These are phyloP conservation scores for Leuciscus idus DNA, from an alignment of 2,113 vertebrate genomes.

Conservation along the genomic window DNA sequence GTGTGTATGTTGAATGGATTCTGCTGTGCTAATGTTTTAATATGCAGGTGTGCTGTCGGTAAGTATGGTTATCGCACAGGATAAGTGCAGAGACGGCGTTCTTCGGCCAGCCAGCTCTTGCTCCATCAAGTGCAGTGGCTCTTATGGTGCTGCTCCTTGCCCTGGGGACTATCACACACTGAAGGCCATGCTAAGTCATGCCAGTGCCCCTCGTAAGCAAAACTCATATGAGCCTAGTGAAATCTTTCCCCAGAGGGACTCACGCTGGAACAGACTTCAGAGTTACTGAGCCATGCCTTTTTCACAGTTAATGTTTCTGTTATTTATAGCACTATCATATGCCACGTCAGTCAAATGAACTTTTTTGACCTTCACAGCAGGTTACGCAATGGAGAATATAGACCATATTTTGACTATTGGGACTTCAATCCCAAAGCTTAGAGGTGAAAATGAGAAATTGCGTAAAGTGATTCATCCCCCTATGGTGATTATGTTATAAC, in stretches of 20 bases:
- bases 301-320: conserved; percentile 1
- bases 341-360: background rate
- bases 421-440: background rate
- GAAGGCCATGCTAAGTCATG: conserved; percentile 29
- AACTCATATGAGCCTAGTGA: conserved; percentile 22
- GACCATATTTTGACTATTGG: background rate
- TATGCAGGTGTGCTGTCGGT: conserved; percentile 43
- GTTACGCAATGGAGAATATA: background rate
- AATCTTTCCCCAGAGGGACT: conserved; percentile 28
- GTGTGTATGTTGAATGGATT: conserved; percentile 1
- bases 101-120: conserved; percentile 8
- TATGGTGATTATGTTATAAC: background rate
- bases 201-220: conserved; percentile 42
- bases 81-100: background rate
- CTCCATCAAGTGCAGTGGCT: conserved; percentile 33
- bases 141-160: conserved; percentile 41
- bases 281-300: conserved; percentile 19
- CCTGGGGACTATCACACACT: conserved; percentile 35
- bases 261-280: background rate
- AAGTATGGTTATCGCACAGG: conserved; percentile 21
- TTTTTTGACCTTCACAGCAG: conserved; percentile 12
- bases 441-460: background rate
- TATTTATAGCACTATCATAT: conserved; percentile 18
- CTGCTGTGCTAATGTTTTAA: conserved; percentile 44
- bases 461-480: background rate